Evolutionary conservation across 1,140 invertebrate genomes (phyloP), one percentile per base, ranked within the genome.

Genomic region (Pygmarrhopalites habei): DNA sequence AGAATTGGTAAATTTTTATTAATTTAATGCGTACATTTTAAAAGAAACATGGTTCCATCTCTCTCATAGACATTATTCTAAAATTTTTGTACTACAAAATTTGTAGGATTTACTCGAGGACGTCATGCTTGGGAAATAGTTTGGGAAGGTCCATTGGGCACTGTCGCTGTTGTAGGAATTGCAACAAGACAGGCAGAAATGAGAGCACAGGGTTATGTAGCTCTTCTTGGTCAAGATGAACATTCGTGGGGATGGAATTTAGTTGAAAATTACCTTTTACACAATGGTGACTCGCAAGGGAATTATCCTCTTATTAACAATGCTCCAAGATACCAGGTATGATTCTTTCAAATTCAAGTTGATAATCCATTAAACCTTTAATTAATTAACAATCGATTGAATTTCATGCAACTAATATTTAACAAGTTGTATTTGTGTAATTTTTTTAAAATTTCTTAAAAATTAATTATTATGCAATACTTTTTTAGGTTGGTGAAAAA

Each of bases 161-260:
- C 92, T 17, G 92, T 95, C 10, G 92, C 93, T 41, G 91, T 96
- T 25, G 86, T 97, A 72, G 93, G 95, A 32, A 88, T 99, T 70
- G 91, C 94, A 28, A 97, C 95, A 2, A 94, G 92, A 79, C 90
- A 95, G 74, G 90, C 94, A 89, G 73, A 68, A 61, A 66, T 71
- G 66, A 43, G 69, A 56, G 66, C 66, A 39, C 66, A 68, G 53
- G 69, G 69, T 57, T 98, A 98, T 80, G 87, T 97, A 30, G 88
- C 93, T 4, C 77, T 99, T 57, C 78, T 99, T 51, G 95, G 95
- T 23, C 90, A 89, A 46, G 92, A 98, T 79, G 90, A 95, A 74
- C 87, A 98, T 76, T 96, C 92, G 72, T 98, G 95, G 95, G 95
- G 95, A 3, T 98, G 95, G 95, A 98, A 98, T 82, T 82, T 98